Conservation (phyloP, 2,113 vertebrate species). For the Sorex fumeus region DNA sequence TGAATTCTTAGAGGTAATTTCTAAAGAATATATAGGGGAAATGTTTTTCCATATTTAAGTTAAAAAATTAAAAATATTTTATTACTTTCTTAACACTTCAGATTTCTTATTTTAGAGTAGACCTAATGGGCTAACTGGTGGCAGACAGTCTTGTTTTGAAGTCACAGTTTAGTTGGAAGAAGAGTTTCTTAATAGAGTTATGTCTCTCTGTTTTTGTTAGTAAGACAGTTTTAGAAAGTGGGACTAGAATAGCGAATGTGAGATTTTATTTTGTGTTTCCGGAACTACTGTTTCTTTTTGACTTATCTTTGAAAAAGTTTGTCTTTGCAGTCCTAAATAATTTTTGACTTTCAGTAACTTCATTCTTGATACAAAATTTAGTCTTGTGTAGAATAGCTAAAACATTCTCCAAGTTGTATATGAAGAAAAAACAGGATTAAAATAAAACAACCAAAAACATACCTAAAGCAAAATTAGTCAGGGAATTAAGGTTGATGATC, state of each 20-base stretch:
- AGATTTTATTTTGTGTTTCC: slow-evolving; percentile 64
- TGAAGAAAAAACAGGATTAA: slow-evolving; percentile 51
- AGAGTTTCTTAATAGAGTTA: slow-evolving; percentile 40
- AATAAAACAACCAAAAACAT: background rate
- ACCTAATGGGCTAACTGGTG: slow-evolving; percentile 31
- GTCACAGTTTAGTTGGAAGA: background rate
- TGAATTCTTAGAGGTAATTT: slow-evolving; percentile 19
- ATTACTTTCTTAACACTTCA: slow-evolving; percentile 1
- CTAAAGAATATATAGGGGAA: background rate
- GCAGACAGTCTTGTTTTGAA: slow-evolving; percentile 30
- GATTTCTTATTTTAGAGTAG: background rate
- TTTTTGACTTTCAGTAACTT: slow-evolving; percentile 65
- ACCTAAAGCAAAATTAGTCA: background rate
- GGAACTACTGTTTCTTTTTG: slow-evolving; percentile 28
- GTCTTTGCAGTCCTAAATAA: slow-evolving; percentile 61
- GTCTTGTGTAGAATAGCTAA: slow-evolving; percentile 34
- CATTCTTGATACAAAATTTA: slow-evolving; percentile 29
- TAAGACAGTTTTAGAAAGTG: slow-evolving; percentile 61
- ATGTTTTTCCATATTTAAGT: slow-evolving; percentile 23
- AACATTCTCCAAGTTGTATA: background rate
- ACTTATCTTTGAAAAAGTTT: slow-evolving; percentile 35
- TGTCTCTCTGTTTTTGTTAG: slow-evolving; percentile 63
- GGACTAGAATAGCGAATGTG: slow-evolving; percentile 14
- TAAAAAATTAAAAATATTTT: slow-evolving; percentile 18
- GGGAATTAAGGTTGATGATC: slow-evolving; percentile 34